Base-by-base conservation (phyloP, 2,113 vertebrate genomes). In the Ailurus styani region DNA sequence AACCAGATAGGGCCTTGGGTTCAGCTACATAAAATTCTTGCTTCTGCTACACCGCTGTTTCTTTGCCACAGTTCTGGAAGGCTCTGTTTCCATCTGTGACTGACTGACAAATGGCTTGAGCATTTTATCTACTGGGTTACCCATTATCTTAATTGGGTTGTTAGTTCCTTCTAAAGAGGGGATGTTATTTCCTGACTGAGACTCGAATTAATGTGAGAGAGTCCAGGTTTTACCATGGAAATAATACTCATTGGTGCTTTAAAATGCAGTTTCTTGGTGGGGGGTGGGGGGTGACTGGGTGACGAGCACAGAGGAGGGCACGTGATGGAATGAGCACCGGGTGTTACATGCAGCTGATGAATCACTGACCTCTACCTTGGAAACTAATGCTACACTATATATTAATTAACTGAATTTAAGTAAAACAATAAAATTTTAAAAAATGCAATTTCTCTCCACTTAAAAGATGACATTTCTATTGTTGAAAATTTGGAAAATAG, bases 81-180 rank as follows among this genome's bases (percentile, higher is more conserved):
- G 75, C 96, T 93, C 88, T 11, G 8, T 81, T 57, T 78, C 96
- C 93, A 50, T 27, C 90, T 12, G 0, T 55, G 15, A 34, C 95
- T 96, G 75, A 81, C 96, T 95, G 72, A 84, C 77, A 94, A 68
- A 62, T 29, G 52, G 87, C 97, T 97, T 75, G 87, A 87, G 98
- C 98, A 72, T 95, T 98, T 98, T 96, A 97, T 97, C 98, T 98
- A 40, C 97, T 97, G 87, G 4, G 40, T 97, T 96, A 86, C 8
- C 90, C 95, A 89, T 98, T 98, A 98, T 95, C 95, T 97, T 98
- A 98, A 98, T 98, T 97, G 97, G 96, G 96, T 97, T 93, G 96
- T 97, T 98, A 98, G 91, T 94, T 97, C 90, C 97, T 97, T 96
- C 95, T 60, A 52, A 45, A 40, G 90, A 73, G 79, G 91, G 73